A percentile compares a stretch with the other conserved stretches of the same genome.
Conservation (phyloP, 2,113 vertebrate genomes). For the Pelecanoides urinatrix region DNA sequence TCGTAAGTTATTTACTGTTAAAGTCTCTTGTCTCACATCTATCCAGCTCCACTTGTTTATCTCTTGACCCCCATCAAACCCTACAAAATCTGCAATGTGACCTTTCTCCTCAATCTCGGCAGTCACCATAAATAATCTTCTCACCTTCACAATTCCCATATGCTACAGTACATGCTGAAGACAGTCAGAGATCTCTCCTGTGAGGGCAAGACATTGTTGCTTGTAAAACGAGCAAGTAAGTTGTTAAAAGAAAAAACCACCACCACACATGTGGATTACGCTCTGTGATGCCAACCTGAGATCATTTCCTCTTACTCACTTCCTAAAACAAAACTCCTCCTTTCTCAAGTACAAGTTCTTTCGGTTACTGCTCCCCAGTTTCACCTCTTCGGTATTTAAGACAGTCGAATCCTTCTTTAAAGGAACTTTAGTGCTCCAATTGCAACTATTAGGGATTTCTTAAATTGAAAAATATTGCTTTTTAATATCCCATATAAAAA, state of each 20-base stretch:
- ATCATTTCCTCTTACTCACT: conserved; percentile 76
- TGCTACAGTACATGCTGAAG: not conserved
- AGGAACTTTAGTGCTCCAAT: not conserved
- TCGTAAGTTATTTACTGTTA: not conserved
- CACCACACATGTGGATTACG: not conserved
- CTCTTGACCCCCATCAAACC: not conserved
- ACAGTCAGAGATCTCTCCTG: not conserved
- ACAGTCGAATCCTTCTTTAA: not conserved
- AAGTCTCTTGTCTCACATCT: not conserved
- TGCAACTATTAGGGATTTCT: not conserved
- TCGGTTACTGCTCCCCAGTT: not conserved
- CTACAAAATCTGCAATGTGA: not conserved
- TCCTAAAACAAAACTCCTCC: conserved; percentile 51
- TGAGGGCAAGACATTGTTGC: not conserved
- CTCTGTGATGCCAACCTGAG: conserved; percentile 25
- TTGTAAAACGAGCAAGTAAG: not conserved
- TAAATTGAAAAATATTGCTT: not conserved
- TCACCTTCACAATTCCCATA: not conserved
- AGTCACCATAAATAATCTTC: not conserved
- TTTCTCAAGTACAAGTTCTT: conserved; percentile 14
- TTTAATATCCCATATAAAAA: not conserved
- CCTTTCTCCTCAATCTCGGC: not conserved
- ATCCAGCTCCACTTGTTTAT: not conserved
- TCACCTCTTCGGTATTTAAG: not conserved
- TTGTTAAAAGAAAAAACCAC: not conserved